Evolutionary conservation across 2,888 invertebrate genomes (phyloP).

Genomic region (Cosmopolites sordidus): DNA sequence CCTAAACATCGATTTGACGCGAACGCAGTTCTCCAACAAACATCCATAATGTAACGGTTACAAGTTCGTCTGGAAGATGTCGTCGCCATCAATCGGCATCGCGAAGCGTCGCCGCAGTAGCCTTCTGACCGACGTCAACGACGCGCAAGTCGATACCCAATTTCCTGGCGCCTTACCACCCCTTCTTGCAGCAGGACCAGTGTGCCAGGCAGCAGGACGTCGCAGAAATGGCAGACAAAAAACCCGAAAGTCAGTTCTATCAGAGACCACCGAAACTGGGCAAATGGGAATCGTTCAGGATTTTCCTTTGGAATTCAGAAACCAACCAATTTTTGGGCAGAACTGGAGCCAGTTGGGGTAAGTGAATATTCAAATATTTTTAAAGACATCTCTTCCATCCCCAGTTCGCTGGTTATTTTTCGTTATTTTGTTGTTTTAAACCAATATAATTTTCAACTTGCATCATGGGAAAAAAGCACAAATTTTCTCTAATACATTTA

Average conservation of each 20-base stretch:
- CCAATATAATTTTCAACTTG: too few species aligned
- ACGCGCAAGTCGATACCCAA: conserved; percentile 20
- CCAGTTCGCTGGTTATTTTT: too few species aligned
- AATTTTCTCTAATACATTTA: too few species aligned
- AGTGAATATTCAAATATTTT: too few species aligned
- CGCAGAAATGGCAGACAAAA: conserved; percentile 64
- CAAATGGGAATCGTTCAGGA: conserved; percentile 79
- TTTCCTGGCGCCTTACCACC: conserved; percentile 21
- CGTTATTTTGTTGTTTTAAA: too few species aligned
- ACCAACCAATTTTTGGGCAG: conserved; percentile 88
- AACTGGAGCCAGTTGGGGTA: conserved; percentile 92
- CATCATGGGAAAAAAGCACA: too few species aligned
- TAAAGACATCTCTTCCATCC: too few species aligned
- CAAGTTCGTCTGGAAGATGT: conserved; percentile 2
- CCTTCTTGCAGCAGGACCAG: conserved; percentile 24
- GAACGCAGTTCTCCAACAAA: not conserved
- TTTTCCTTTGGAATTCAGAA: conserved; percentile 89
- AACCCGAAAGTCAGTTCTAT: conserved; percentile 62
- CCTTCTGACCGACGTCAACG: not conserved
- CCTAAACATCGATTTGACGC: too few species aligned
- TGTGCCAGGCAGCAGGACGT: conserved; percentile 16
- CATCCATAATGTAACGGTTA: not conserved
- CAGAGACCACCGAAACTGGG: conserved; percentile 75
- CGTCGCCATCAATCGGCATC: conserved; percentile 9
- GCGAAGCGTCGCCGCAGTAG: conserved; percentile 6